Evolutionary conservation across 2,797 vertebrate species (phyloP).

Genomic region (Holocentrus rufus): DNA sequence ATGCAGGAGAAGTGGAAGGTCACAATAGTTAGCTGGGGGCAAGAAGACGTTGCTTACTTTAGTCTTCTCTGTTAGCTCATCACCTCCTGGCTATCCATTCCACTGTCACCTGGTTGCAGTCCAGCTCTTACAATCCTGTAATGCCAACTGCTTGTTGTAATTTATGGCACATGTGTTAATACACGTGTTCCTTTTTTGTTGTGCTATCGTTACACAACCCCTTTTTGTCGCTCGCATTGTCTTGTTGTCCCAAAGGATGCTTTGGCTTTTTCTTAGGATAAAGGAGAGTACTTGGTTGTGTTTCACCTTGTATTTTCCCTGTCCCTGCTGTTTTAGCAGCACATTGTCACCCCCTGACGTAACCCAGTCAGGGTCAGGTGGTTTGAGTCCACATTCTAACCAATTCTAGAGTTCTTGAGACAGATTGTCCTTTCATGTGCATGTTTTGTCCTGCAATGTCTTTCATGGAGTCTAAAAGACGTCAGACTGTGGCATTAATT

Average conservation of each 20-base stretch:
- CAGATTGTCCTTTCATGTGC: not conserved
- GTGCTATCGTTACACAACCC: not conserved
- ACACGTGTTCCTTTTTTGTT: not conserved
- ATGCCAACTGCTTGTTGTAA: conserved; percentile 1
- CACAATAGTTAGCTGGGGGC: conserved; percentile 5
- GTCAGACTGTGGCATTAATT: conserved; percentile 1
- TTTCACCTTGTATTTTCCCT: not conserved
- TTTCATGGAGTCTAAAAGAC: not conserved
- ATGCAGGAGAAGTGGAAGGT: conserved; percentile 22
- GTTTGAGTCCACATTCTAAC: not conserved
- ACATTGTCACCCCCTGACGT: conserved; percentile 5
- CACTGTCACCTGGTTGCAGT: conserved; percentile 16
- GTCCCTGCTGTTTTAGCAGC: not conserved
- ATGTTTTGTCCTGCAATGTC: not conserved
- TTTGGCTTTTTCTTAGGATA: not conserved
- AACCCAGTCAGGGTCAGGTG: not conserved
- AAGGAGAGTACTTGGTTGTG: not conserved
- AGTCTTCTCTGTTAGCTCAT: conserved; percentile 19
- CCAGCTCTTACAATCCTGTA: not conserved
- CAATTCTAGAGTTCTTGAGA: not conserved
- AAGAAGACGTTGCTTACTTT: not conserved
- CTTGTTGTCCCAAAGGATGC: not conserved
- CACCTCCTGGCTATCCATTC: conserved; percentile 1
- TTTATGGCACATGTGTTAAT: conserved; percentile 18
- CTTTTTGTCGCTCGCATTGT: not conserved